Evolutionary conservation across 1,140 invertebrate species (phyloP).

Genomic region (Caenorhabditis inopinata): DNA sequence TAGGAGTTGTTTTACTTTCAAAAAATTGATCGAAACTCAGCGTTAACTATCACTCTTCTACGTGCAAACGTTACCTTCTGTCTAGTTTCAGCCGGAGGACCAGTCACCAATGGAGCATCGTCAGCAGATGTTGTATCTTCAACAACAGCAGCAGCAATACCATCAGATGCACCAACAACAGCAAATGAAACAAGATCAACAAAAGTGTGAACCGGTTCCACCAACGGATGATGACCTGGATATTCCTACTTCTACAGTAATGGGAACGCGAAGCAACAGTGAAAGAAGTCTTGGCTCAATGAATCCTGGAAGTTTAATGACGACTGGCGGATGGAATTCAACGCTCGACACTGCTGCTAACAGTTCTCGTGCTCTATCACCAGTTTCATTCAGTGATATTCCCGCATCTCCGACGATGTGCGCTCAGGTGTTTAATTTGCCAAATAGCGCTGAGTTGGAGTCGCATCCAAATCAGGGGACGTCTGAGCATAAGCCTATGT

Average conservation of each 20-base stretch:
- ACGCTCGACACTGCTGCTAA: background rate
- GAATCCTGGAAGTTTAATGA: conserved; percentile 15
- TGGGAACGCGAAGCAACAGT: conserved; percentile 5
- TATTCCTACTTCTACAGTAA: background rate
- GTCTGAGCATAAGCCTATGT: background rate
- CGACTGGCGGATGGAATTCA: background rate
- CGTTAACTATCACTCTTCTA: too few relatives aligned
- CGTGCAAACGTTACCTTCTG: too few relatives aligned
- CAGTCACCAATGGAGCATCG: background rate
- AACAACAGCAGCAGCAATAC: background rate
- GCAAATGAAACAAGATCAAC: background rate
- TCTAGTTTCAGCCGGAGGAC: background rate
- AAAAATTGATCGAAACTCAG: too few relatives aligned
- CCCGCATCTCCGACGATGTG: background rate
- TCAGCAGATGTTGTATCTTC: background rate
- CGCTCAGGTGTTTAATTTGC: background rate
- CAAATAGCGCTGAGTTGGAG: background rate
- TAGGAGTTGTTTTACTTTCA: too few relatives aligned
- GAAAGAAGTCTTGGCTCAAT: conserved; percentile 1
- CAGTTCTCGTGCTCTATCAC: background rate
- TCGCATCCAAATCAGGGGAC: background rate
- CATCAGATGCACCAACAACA: background rate
- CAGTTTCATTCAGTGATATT: background rate
- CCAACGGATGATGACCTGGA: background rate
- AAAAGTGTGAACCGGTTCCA: background rate